Evolutionary conservation across 2,113 vertebrate species (phyloP).

Genomic region (Rattus rattus): DNA sequence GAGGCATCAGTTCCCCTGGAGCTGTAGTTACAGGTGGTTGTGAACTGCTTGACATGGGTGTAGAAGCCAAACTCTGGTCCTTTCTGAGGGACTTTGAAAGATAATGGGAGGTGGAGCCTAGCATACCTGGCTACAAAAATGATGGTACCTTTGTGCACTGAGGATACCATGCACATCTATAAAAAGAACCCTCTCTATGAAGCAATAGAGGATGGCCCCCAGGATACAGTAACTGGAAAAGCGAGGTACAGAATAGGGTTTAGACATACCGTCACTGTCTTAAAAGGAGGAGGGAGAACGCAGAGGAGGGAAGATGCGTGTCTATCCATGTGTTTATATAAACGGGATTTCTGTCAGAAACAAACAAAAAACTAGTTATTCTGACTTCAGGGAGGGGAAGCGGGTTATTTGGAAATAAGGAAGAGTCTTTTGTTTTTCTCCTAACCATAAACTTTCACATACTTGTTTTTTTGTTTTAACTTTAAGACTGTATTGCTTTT

Average conservation of each 20-base stretch:
- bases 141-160: not conserved
- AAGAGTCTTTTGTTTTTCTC: not conserved
- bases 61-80: not conserved
- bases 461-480: constrained; percentile 43
- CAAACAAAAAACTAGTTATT: not conserved
- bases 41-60: not conserved
- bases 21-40: not conserved
- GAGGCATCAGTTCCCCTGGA: not conserved
- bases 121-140: not conserved
- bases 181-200: constrained; percentile 9
- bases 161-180: not conserved
- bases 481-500: not conserved
- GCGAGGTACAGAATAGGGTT: not conserved
- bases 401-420: not conserved
- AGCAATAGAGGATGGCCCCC: not conserved
- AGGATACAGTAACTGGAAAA: not conserved
- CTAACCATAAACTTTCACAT: not conserved
- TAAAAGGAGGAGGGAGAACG: not conserved
- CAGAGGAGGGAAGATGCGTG: not conserved
- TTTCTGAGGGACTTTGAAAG: not conserved
- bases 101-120: not conserved
- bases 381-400: not conserved
- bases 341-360: not conserved
- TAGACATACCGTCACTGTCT: not conserved
- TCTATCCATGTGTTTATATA: not conserved